Evolutionary conservation across 2,113 vertebrate species (phyloP).

Genomic region (Triplophysa siluroides): DNA sequence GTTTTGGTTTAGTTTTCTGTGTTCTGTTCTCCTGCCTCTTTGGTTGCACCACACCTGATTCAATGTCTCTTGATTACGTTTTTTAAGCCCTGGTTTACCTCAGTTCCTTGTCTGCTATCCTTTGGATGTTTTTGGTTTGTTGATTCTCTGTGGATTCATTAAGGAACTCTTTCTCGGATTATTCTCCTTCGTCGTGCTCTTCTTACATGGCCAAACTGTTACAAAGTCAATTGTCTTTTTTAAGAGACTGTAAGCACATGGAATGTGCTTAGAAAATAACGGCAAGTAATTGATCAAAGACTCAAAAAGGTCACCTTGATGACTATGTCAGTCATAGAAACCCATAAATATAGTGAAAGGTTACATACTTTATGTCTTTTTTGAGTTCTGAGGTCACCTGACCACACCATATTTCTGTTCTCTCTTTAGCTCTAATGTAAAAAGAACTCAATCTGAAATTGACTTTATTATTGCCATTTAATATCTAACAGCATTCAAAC

Average conservation of each 20-base stretch:
- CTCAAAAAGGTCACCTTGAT: background rate
- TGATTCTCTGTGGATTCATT: too few species aligned
- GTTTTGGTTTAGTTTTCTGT: too few species aligned
- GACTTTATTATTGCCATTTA: background rate
- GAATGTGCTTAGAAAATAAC: background rate
- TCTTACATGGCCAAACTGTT: too few species aligned
- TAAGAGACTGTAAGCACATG: background rate
- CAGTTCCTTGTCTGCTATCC: too few species aligned
- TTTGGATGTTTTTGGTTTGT: too few species aligned
- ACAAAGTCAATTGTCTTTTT: background rate
- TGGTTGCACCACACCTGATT: too few species aligned
- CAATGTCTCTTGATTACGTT: too few species aligned
- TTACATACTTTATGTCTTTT: background rate
- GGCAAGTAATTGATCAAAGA: background rate
- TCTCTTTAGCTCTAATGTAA: background rate
- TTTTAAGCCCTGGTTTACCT: too few species aligned
- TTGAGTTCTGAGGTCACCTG: background rate
- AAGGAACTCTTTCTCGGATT: too few species aligned
- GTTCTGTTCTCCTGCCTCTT: too few species aligned
- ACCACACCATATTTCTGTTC: background rate
- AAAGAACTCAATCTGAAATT: background rate
- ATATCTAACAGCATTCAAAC: background rate
- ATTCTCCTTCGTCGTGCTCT: too few species aligned
- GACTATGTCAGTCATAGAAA: slow-evolving; percentile 19
- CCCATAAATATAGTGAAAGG: background rate